Percentiles rank a stretch among this genome's conserved stretches.
phyloP scores from a whole-genome alignment of 2,797 vertebrate species.

The Alcedo atthis region DNA sequence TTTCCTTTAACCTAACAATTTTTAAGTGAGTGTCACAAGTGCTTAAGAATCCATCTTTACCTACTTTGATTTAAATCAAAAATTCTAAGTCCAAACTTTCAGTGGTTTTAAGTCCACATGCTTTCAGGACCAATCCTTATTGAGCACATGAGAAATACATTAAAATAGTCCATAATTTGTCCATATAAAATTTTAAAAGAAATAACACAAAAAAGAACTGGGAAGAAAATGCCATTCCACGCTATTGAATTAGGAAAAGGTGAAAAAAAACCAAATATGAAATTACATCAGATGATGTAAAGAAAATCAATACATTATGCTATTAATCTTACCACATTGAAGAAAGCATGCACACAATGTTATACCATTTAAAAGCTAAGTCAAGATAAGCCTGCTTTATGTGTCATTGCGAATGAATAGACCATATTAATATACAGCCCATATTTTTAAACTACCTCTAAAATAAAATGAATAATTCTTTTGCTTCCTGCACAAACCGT shows the following conservation, averaged over 20 bases:
- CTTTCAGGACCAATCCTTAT: background rate
- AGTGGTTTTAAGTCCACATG: background rate
- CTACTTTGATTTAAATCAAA: background rate
- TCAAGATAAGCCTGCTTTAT: conserved; percentile 40
- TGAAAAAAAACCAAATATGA: background rate
- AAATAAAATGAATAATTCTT: conserved; percentile 45
- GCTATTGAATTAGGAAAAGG: background rate
- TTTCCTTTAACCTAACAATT: background rate
- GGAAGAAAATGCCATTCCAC: background rate
- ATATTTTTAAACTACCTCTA: conserved; percentile 37
- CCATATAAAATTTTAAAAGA: background rate
- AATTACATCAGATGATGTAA: background rate
- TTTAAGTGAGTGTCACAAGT: background rate
- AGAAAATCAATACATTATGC: background rate
- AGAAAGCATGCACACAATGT: background rate
- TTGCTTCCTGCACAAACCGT: background rate
- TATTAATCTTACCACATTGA: background rate
- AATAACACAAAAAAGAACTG: background rate
- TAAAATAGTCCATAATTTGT: background rate
- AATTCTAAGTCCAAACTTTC: background rate
- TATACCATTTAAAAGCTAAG: background rate
- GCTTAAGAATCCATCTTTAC: background rate
- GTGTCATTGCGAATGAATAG: conserved; percentile 31
- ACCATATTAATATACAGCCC: background rate
- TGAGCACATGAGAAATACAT: background rate